Conservation (phyloP, 2,888 invertebrate species). For the Pediacus dermestoides region DNA sequence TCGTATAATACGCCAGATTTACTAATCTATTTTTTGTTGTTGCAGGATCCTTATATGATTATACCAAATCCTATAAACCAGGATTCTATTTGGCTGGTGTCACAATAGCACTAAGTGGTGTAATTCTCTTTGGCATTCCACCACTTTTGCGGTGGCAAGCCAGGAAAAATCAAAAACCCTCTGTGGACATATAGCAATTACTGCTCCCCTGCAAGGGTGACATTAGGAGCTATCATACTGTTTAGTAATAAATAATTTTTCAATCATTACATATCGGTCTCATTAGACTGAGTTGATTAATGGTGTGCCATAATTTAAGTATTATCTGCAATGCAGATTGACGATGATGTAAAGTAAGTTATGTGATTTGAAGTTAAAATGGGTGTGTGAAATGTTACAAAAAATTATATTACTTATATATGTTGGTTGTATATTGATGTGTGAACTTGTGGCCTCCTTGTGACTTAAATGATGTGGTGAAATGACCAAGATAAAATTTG, state of each 20-base stretch:
- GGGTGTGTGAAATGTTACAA: too few species aligned
- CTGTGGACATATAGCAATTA: slow-evolving; percentile 41
- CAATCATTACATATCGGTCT: slow-evolving; percentile 14
- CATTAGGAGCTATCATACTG: slow-evolving; percentile 13
- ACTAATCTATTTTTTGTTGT: slow-evolving; percentile 37
- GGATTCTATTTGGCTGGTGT: slow-evolving; percentile 87
- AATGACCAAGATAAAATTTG: too few species aligned
- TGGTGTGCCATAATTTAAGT: slow-evolving; percentile 12
- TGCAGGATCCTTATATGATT: slow-evolving; percentile 81
- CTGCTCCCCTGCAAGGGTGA: slow-evolving; percentile 13
- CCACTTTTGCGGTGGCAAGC: slow-evolving; percentile 57
- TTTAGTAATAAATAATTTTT: slow-evolving; percentile 15
- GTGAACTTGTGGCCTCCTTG: too few species aligned
- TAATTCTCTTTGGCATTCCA: slow-evolving; percentile 84
- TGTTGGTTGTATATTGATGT: too few species aligned
- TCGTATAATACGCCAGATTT: too few species aligned
- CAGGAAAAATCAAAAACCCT: slow-evolving; percentile 27
- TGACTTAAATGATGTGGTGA: too few species aligned
- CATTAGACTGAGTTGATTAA: slow-evolving; percentile 5
- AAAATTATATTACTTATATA: too few species aligned
- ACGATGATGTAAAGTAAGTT: too few species aligned
- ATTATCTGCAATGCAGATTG: slow-evolving; percentile 22
- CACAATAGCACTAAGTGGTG: slow-evolving; percentile 80
- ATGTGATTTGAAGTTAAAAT: too few species aligned
- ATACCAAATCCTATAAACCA: slow-evolving; percentile 72